Conservation (phyloP, 92 coral and sea anemone genomes). For the Ricordea florida region DNA sequence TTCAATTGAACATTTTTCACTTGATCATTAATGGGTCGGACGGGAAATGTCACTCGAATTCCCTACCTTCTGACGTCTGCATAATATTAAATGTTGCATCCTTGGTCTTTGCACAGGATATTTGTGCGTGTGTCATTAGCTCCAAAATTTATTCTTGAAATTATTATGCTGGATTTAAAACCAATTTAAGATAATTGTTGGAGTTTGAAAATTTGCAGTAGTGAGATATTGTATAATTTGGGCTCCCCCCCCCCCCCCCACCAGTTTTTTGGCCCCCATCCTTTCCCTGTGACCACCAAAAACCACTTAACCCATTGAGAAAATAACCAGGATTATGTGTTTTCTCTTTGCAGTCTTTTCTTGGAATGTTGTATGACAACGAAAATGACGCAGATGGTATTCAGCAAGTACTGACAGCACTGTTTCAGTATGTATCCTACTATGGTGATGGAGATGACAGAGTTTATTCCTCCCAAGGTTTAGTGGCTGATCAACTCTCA, state of each 20-base stretch:
- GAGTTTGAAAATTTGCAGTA: conserved; percentile 16
- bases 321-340: background rate
- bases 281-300: no score
- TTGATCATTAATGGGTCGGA: conserved; percentile 2
- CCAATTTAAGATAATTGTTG: background rate
- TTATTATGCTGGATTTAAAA: conserved; percentile 5
- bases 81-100: conserved; percentile 13
- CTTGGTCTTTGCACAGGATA: background rate
- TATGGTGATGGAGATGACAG: conserved; percentile 39
- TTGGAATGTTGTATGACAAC: conserved; percentile 57
- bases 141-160: conserved; percentile 4
- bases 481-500: conserved; percentile 66
- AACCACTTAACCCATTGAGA: conserved; percentile 6
- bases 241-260: background rate
- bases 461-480: conserved; percentile 51
- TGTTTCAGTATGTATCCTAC: conserved; percentile 47
- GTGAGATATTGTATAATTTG: background rate
- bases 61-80: conserved; percentile 14
- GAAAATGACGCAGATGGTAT: conserved; percentile 72
- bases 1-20: no score
- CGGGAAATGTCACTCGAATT: conserved; percentile 4
- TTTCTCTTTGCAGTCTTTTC: conserved; percentile 46
- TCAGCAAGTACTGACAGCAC: conserved; percentile 45
- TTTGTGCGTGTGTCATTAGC: conserved; percentile 5
- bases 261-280: background rate